Percentiles rank a stretch among this genome's conserved stretches.
These are phyloP conservation scores for Euplagia quadripunctaria DNA, from an alignment of 2,888 invertebrate species.

Conservation along the genomic window DNA sequence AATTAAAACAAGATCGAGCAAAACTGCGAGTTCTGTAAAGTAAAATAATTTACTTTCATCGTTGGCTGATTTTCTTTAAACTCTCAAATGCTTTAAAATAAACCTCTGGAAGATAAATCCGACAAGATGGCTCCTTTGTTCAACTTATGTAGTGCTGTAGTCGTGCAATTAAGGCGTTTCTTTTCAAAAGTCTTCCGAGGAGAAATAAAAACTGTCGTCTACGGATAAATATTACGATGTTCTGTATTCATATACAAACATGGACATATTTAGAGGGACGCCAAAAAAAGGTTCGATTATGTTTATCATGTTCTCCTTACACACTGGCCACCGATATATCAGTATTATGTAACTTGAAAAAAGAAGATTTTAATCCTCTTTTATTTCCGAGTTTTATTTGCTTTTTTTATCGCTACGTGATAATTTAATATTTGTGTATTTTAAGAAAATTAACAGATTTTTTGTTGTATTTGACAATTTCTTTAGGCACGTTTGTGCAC, in stretches of 20 bases:
- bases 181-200: constrained; percentile 55
- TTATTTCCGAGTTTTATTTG: too few relatives aligned
- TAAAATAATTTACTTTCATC: constrained; percentile 28
- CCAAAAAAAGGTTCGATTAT: too few relatives aligned
- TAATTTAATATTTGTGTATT: too few relatives aligned
- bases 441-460: too few relatives aligned
- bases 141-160: constrained; percentile 39
- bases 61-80: constrained; percentile 18
- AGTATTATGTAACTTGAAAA: too few relatives aligned
- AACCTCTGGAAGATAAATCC: constrained; percentile 38
- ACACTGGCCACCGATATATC: too few relatives aligned
- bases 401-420: too few relatives aligned
- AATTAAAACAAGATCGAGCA: constrained; percentile 12
- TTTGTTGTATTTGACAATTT: too few relatives aligned
- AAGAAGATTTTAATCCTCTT: too few relatives aligned
- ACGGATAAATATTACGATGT: constrained; percentile 59
- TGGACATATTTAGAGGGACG: too few relatives aligned
- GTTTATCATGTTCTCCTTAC: too few relatives aligned
- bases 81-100: constrained; percentile 38
- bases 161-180: constrained; percentile 57
- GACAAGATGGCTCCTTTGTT: constrained; percentile 53
- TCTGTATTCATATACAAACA: constrained; percentile 57
- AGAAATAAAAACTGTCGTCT: constrained; percentile 60
- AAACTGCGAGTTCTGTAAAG: background rate
- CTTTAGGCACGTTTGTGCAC: too few relatives aligned